A percentile compares a stretch with the other conserved stretches of the same genome.
Evolutionary conservation across 2,797 vertebrate genomes (phyloP).

Genomic region (Lophotriccus pileatus): DNA sequence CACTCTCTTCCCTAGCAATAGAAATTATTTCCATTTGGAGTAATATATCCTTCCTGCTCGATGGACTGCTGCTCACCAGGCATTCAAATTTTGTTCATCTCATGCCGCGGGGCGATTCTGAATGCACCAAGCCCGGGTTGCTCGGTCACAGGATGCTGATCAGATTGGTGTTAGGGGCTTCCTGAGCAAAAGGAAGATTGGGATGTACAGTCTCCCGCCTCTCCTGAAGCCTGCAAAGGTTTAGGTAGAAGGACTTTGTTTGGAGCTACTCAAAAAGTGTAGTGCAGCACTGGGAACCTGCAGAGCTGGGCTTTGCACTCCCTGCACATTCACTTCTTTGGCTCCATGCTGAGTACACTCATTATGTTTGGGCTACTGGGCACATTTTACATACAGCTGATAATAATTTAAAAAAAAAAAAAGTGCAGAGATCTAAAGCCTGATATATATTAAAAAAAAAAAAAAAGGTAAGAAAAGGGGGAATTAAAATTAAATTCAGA

Average conservation of each 20-base stretch:
- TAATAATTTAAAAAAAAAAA: not conserved
- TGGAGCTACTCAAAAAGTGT: not conserved
- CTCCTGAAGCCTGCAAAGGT: not conserved
- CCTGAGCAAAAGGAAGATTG: not conserved
- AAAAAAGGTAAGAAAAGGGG: too few relatives aligned
- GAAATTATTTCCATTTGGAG: slow-evolving; percentile 62
- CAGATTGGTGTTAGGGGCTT: not conserved
- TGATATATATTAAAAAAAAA: not conserved
- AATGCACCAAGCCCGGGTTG: not conserved
- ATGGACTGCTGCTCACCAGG: slow-evolving; percentile 40
- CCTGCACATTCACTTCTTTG: not conserved
- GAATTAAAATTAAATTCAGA: not conserved
- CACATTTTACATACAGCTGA: not conserved
- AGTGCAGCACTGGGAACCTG: not conserved
- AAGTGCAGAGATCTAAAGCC: not conserved
- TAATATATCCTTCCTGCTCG: slow-evolving; percentile 51
- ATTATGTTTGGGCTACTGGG: not conserved
- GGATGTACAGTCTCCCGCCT: not conserved
- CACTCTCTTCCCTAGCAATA: slow-evolving; percentile 28
- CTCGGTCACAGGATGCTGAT: not conserved
- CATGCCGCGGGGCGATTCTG: not conserved
- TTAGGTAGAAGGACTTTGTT: not conserved
- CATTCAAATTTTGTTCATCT: slow-evolving; percentile 15
- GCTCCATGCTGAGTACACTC: not conserved
- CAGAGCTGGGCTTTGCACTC: not conserved